Base-by-base conservation (phyloP, 2,888 invertebrate species). In the Trachelus tabidus region DNA sequence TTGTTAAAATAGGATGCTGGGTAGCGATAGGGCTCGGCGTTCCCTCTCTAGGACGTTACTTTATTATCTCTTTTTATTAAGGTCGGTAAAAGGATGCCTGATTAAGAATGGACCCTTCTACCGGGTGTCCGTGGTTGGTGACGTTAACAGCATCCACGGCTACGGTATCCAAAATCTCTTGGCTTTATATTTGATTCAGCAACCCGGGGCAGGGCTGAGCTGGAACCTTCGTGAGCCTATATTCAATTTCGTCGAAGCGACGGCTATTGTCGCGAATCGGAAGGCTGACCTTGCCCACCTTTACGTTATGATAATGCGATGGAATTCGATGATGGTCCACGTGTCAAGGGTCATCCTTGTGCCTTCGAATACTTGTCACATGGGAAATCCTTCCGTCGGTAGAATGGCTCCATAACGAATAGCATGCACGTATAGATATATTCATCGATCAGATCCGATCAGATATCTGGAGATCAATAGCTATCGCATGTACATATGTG, bases 161-260 rank as follows among this genome's bases (percentile, higher is more conserved):
- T 34, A 31, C 75, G 76, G 79, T 75, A 79, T 69, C 79, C 75
- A 71, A 79, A 81, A 68, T 71, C 83, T 84, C 85, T 84, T 81
- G 81, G 85, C 88, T 89, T 89, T 87, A 88, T 89, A 89, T 89
- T 90, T 89, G 88, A 90, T 90, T 90, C 89, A 89, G 87, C 86
- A 85, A 82, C 82, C 75, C 84, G 6, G 9, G 40, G 40, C 40
- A 9, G 40, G 40, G 15, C 40, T 23, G 40, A 56, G 23, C 85
- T 82, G 88, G 89, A 88, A 89, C 87, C 88, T 86, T 86, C 81
- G 81, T 84, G 83, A 81, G 77, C 84, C 84, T 84, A 87, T 85
- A 88, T 88, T 88, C 87, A 87, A 89, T 89, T 85, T 87, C 40
- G 23, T 23, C 40, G 6, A 23, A 15, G 6, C 40, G 23, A 23